Percentiles rank a stretch among this genome's conserved stretches.
phyloP scores from a whole-genome alignment of 2,797 vertebrate genomes.

The Fistularia commersonii region DNA sequence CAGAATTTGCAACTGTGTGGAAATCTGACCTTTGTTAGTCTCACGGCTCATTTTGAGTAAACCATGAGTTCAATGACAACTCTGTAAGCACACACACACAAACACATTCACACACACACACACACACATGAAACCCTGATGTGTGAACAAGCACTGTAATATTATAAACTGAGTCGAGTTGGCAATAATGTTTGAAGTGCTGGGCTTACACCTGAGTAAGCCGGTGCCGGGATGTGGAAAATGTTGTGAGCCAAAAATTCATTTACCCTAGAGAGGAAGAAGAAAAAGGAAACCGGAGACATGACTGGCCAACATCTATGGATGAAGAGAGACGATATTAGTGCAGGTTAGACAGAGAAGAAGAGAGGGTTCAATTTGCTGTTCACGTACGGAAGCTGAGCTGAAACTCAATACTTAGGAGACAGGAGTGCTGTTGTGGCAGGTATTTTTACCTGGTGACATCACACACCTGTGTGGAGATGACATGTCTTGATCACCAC shows the following conservation, averaged over 20 bases:
- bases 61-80: too few species aligned
- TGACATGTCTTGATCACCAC: constrained; percentile 36
- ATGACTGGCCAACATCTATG: neutral
- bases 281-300: constrained; percentile 14
- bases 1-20: too few species aligned
- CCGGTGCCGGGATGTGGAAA: too few species aligned
- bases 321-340: constrained; percentile 4
- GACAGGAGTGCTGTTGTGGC: constrained; percentile 34
- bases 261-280: constrained; percentile 2
- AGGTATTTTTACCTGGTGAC: constrained; percentile 40
- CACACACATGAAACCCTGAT: too few species aligned
- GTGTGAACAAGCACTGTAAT: too few species aligned
- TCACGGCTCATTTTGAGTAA: too few species aligned
- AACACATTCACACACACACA: too few species aligned
- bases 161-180: too few species aligned
- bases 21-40: too few species aligned
- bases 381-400: constrained; percentile 24
- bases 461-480: constrained; percentile 41
- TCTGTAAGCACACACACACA: too few species aligned
- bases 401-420: constrained; percentile 36
- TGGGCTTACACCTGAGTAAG: too few species aligned
- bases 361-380: constrained; percentile 35
- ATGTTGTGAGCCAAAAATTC: neutral
- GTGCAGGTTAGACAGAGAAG: constrained; percentile 2
- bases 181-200: too few species aligned